phyloP scores from a whole-genome alignment of 2,797 vertebrate genomes.

The Octomys mimax region DNA sequence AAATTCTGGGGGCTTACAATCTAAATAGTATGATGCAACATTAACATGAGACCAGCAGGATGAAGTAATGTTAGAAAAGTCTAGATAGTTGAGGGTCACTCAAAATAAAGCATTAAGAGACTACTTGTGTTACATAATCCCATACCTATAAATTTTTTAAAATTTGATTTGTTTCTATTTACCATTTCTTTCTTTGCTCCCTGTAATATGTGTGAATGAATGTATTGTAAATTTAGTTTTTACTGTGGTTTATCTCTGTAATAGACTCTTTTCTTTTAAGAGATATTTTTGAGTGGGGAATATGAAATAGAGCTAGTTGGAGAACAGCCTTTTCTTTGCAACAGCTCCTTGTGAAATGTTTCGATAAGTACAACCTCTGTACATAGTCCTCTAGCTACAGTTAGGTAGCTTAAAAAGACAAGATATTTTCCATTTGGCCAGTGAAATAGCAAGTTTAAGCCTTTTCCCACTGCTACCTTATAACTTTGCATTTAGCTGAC shows the following conservation, averaged over 20 bases:
- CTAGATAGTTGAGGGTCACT: neutral
- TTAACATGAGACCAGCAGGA: neutral
- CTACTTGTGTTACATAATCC: neutral
- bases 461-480: neutral
- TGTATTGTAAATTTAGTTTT: slow-evolving; percentile 33
- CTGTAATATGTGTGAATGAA: neutral
- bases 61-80: slow-evolving; percentile 25
- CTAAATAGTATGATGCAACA: neutral
- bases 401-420: neutral
- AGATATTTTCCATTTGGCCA: neutral
- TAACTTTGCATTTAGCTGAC: slow-evolving; percentile 2
- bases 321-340: slow-evolving; percentile 18
- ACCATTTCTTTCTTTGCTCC: slow-evolving; percentile 13
- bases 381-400: neutral
- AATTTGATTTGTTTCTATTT: slow-evolving; percentile 48
- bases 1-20: neutral
- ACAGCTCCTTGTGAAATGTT: neutral
- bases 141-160: neutral
- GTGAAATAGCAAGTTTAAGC: slow-evolving; percentile 13
- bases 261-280: slow-evolving; percentile 41
- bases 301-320: slow-evolving; percentile 33
- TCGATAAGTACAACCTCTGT: neutral
- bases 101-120: neutral
- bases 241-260: neutral
- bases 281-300: neutral